phyloP scores from a whole-genome alignment of 1,140 invertebrate genomes.

The Sitodiplosis mosellana region DNA sequence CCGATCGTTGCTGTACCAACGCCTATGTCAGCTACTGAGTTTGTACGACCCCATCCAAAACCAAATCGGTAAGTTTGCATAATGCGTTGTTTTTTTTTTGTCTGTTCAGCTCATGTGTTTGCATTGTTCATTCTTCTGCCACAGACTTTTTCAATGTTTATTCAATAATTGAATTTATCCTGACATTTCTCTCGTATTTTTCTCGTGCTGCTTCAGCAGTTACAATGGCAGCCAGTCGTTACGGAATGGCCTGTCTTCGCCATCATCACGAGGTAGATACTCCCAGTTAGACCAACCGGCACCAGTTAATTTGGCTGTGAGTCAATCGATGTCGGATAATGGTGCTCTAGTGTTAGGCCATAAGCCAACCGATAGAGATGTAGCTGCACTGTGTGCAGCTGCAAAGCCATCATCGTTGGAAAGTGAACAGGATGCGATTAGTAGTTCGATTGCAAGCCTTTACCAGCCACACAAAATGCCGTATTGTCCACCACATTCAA shows the following conservation, averaged over 20 bases:
- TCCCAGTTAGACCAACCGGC: neutral
- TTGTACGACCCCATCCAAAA: slow-evolving; percentile 1
- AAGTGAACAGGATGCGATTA: no score
- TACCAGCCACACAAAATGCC: neutral
- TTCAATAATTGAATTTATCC: no score
- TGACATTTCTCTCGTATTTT: no score
- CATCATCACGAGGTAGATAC: neutral
- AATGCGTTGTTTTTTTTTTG: no score
- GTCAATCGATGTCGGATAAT: neutral
- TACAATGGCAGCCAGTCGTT: neutral
- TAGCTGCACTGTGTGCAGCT: no score
- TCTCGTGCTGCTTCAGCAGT: no score
- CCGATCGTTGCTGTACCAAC: neutral
- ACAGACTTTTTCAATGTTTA: no score
- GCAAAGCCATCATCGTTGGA: no score
- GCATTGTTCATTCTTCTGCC: no score
- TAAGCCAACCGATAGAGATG: no score
- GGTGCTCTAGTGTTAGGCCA: no score
- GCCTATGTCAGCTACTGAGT: neutral
- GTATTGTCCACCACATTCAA: neutral
- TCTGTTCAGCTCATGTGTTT: no score
- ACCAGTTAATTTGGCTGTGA: slow-evolving; percentile 1
- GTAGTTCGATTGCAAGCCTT: neutral
- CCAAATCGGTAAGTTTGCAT: neutral
- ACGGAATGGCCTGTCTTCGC: neutral